phyloP scores from a whole-genome alignment of 2,113 vertebrate species.

The Menura novaehollandiae region DNA sequence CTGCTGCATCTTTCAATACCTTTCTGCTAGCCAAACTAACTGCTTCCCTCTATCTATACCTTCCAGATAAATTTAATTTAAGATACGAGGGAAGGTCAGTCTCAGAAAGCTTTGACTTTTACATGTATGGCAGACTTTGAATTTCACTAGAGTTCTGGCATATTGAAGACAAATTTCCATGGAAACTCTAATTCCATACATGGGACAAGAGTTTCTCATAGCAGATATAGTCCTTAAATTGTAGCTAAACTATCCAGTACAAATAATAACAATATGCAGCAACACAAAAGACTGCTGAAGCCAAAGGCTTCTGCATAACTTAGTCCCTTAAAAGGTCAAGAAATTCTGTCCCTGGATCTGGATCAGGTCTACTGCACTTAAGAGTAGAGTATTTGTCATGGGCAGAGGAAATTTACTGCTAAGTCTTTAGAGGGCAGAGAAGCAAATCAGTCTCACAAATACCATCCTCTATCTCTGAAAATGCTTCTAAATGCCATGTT shows the following conservation, averaged over 20 bases:
- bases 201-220: not conserved
- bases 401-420: not conserved
- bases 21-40: not conserved
- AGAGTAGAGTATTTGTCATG: not conserved
- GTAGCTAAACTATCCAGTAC: not conserved
- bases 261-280: not conserved
- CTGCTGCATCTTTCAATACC: not conserved
- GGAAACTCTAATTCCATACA: not conserved
- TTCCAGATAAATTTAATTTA: not conserved
- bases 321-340: not conserved
- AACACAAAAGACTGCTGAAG: not conserved
- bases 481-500: not conserved
- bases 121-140: not conserved
- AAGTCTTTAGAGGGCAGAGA: not conserved
- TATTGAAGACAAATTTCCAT: not conserved
- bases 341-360: not conserved
- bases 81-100: not conserved
- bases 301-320: not conserved
- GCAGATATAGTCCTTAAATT: not conserved
- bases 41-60: not conserved
- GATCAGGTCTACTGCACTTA: not conserved
- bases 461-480: not conserved
- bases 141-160: not conserved
- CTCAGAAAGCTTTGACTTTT: not conserved
- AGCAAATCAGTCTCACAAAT: not conserved